phyloP scores from a whole-genome alignment of 2,888 invertebrate species.

The Phyllotreta cruciferae region DNA sequence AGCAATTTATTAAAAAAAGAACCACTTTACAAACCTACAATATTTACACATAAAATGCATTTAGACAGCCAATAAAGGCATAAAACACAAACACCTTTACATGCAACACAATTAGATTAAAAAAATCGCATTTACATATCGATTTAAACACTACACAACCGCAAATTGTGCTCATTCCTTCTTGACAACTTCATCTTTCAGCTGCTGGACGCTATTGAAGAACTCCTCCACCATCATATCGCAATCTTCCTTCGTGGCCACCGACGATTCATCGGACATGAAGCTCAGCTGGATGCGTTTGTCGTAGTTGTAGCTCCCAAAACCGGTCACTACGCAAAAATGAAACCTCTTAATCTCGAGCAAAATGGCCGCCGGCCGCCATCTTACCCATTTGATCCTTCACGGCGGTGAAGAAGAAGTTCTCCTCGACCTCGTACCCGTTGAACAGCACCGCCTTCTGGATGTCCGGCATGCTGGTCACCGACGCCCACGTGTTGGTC shows the following conservation, averaged over 20 bases:
- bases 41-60: too few species aligned
- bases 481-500: conserved; percentile 1
- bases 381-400: conserved; percentile 23
- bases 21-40: too few species aligned
- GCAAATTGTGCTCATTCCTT: not conserved
- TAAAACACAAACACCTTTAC: too few species aligned
- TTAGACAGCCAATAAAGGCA: too few species aligned
- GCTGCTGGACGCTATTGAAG: conserved; percentile 5
- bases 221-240: conserved; percentile 19
- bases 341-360: not conserved
- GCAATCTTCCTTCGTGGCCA: conserved; percentile 9
- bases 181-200: conserved; percentile 13
- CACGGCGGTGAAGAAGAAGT: conserved; percentile 15
- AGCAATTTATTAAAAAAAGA: too few species aligned
- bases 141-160: not conserved
- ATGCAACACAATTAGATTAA: not conserved
- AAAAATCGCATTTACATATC: not conserved
- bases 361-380: not conserved
- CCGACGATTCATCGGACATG: conserved; percentile 18
- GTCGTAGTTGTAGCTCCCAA: conserved; percentile 15
- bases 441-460: conserved; percentile 18
- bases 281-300: conserved; percentile 16
- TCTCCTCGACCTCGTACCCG: conserved; percentile 15
- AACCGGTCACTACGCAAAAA: conserved; percentile 15
- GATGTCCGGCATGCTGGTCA: conserved; percentile 21